Evolutionary conservation across 2,797 vertebrate species (phyloP), one percentile per base, ranked within the genome.

Genomic region (Hemitrygon akajei): DNA sequence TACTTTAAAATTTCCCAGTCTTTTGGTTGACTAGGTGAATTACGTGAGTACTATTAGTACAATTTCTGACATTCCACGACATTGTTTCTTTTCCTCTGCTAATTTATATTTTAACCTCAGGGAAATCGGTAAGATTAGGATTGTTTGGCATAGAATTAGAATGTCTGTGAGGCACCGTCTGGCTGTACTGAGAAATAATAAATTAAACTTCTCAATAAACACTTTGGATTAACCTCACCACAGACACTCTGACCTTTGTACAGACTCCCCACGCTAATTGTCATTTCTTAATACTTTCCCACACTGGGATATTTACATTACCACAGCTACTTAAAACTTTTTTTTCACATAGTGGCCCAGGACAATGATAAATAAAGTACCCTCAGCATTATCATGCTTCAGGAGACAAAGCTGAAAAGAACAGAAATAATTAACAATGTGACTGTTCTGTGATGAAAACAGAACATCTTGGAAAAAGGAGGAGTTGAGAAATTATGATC

Each of bases 221-320:
- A 89, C 63, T 89, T 89, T n/a, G 66, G 86, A 69, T 69, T 89
- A 89, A 69, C 63, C 86, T 89, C 63, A 89, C n/a, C 86, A 89
- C 86, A 89, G 86, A 69, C 63, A 89, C 37, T 69, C n/a, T 69
- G 63, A 89, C 60, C 86, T 89, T 69, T 66, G 86, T 89, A 66
- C 7, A 89, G n/a, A 7, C 86, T 69, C 7, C 20, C 86, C 0
- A 69, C 27, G 37, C 63, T 69, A 63, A 89, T 89, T 89, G 86
- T 89, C 86, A 89, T 69, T 89, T 34, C n/a, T 89, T 89, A 89
- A 69, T 89, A 69, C 86, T 89, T 89, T 18, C 60, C 63, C 86
- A 69, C 86, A 69, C 63, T 89, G 86, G 60, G 86, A 89, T 69
- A 22, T 30, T 89, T 89, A 66, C 66, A 14, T 69, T 89, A 69